These are phyloP conservation scores for Dermolepida albohirtum DNA, from an alignment of 2,888 invertebrate genomes.

Conservation along the genomic window DNA sequence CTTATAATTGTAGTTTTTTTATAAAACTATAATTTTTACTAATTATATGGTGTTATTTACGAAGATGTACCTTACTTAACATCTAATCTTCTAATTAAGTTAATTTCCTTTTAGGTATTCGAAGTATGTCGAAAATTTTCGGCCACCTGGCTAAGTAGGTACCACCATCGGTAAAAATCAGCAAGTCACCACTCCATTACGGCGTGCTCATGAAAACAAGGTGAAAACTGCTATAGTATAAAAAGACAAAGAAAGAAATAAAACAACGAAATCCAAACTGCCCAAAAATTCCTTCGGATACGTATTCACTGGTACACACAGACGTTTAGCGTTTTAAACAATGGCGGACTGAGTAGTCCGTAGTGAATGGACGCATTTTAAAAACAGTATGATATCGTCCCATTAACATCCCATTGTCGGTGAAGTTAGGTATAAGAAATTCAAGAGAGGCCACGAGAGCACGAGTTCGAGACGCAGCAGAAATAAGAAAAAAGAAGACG, in stretches of 20 bases:
- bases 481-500: slow-evolving; percentile 1
- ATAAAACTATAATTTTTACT: too few species aligned
- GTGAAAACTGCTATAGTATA: slow-evolving; percentile 5
- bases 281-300: slow-evolving; percentile 15
- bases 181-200: slow-evolving; percentile 34
- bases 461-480: slow-evolving; percentile 2
- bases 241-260: background rate
- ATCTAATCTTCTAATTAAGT: too few species aligned
- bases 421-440: slow-evolving; percentile 16
- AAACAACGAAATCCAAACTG: background rate
- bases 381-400: slow-evolving; percentile 65
- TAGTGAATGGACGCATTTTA: slow-evolving; percentile 65
- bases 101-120: too few species aligned
- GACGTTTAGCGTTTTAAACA: slow-evolving; percentile 45
- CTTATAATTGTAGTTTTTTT: too few species aligned
- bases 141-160: too few species aligned
- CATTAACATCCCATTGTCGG: slow-evolving; percentile 48
- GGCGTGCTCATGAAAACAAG: background rate
- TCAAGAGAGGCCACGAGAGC: slow-evolving; percentile 7
- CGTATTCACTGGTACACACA: slow-evolving; percentile 24
- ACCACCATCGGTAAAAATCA: too few species aligned
- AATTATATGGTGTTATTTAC: too few species aligned
- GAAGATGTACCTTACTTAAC: too few species aligned
- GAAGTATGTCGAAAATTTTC: too few species aligned
- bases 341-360: slow-evolving; percentile 39